Evolutionary conservation across 2,797 vertebrate genomes (phyloP), one percentile per base, ranked within the genome.

Genomic region (Gadopsis marmoratus): DNA sequence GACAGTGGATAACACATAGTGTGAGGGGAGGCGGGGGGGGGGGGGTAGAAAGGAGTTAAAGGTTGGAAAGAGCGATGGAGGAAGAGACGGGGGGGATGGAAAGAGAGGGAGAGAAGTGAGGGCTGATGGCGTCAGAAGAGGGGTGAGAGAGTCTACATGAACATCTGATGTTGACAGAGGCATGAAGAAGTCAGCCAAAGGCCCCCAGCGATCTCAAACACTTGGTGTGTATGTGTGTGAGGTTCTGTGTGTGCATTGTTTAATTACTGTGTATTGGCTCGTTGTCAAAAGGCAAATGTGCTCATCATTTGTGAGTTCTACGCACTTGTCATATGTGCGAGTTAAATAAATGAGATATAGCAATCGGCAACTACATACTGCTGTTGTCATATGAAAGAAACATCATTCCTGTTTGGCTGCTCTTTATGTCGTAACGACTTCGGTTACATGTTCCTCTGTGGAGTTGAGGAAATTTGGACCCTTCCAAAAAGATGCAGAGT

Each of bases 181-280:
- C 91, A 89, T 80, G 58, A 76, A 76, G 88, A 90, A 94, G 93
- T 95, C 93, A 95, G 94, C 92, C 92, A 95, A 88, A 86, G 84
- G 68, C 72, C 84, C 87, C 74, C 80, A 76, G 65, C 91, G 83
- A 92, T 91, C 88, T 86, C 71, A 39, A 56, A 77, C 78, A 81
- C 82, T 64, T 1, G 1, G 23, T 53, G 64, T 56, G 58, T 67
- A 47, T 47, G 26, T 65, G 61, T 59, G 65, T 51, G 63, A 35
- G 41, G 66, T 11, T 47, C 13, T 47, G 11, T 61, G 43, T 63
- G 31, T 48, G 13, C 37, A 61, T 67, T 60, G 17, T 47, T 17
- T 21, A 35, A 58, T 33, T 21, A 12, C 63, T 39, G 53, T 61
- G 58, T 58, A 56, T 60, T 68, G n/a, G 48, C 47, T 71, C 19